Evolutionary conservation across 1,140 invertebrate genomes (phyloP).

Genomic region (Drosophila nigromelanica): DNA sequence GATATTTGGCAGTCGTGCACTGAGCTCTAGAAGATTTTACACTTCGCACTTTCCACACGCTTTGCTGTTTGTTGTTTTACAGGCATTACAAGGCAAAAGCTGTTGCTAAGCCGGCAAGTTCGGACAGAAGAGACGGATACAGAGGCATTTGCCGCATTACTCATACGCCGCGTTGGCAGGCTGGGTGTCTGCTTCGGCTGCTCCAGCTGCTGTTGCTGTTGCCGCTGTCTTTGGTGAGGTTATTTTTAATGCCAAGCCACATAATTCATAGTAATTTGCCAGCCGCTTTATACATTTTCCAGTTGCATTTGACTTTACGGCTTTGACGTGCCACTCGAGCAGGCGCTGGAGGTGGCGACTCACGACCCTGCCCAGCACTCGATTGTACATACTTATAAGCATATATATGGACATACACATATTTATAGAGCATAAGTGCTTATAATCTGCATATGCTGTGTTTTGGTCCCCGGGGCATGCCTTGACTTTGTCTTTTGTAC

Average conservation of each 20-base stretch:
- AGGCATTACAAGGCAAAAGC: slow-evolving; percentile 16
- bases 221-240: slow-evolving; percentile 31
- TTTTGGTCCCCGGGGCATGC: background rate
- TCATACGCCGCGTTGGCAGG: slow-evolving; percentile 62
- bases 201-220: background rate
- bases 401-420: slow-evolving; percentile 19
- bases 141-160: slow-evolving; percentile 52
- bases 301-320: slow-evolving; percentile 60
- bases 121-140: slow-evolving; percentile 7
- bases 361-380: slow-evolving; percentile 1
- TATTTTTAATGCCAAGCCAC: slow-evolving; percentile 79
- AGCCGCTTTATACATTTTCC: slow-evolving; percentile 63
- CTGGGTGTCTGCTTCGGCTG: slow-evolving; percentile 4
- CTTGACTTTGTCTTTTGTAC: slow-evolving; percentile 42
- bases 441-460: slow-evolving; percentile 20
- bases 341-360: slow-evolving; percentile 12
- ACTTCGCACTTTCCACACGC: background rate
- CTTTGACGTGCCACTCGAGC: slow-evolving; percentile 29
- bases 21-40: background rate
- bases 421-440: slow-evolving; percentile 27
- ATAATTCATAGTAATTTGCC: slow-evolving; percentile 81
- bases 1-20: background rate
- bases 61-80: background rate
- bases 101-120: slow-evolving; percentile 24
- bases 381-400: too few relatives aligned